Percentiles rank a stretch among this genome's conserved stretches.
These are phyloP conservation scores for Micrasema longulum DNA, from an alignment of 1,140 invertebrate genomes.

Conservation along the genomic window DNA sequence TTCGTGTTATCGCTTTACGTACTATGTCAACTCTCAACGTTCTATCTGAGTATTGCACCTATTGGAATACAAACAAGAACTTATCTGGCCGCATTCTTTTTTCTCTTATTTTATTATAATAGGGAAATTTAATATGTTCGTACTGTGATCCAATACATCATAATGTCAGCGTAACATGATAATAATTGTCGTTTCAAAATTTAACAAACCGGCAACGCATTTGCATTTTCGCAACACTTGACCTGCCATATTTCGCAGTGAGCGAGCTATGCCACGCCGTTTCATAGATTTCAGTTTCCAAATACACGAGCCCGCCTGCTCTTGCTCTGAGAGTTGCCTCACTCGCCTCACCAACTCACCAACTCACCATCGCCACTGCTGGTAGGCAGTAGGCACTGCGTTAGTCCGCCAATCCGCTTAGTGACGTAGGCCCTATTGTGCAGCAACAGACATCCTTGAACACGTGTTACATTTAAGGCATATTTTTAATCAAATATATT, in stretches of 20 bases:
- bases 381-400: background rate
- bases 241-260: constrained; percentile 54
- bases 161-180: constrained; percentile 48
- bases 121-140: constrained; percentile 26
- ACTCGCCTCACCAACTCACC: too few relatives aligned
- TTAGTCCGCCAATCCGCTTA: background rate
- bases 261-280: constrained; percentile 37
- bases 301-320: constrained; percentile 41
- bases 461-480: too few relatives aligned
- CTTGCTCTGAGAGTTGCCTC: constrained; percentile 34
- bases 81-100: background rate
- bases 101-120: background rate
- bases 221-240: constrained; percentile 56
- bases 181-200: constrained; percentile 55
- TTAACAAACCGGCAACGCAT: constrained; percentile 51
- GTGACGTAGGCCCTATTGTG: constrained; percentile 37
- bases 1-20: too few relatives aligned
- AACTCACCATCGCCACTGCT: background rate
- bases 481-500: too few relatives aligned
- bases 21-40: too few relatives aligned
- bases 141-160: constrained; percentile 38
- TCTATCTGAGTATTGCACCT: too few relatives aligned
- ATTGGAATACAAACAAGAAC: too few relatives aligned
- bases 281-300: constrained; percentile 54
- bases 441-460: constrained; percentile 15